Evolutionary conservation across 2,888 invertebrate genomes (phyloP).

Genomic region (Neoaliturus tenellus): DNA sequence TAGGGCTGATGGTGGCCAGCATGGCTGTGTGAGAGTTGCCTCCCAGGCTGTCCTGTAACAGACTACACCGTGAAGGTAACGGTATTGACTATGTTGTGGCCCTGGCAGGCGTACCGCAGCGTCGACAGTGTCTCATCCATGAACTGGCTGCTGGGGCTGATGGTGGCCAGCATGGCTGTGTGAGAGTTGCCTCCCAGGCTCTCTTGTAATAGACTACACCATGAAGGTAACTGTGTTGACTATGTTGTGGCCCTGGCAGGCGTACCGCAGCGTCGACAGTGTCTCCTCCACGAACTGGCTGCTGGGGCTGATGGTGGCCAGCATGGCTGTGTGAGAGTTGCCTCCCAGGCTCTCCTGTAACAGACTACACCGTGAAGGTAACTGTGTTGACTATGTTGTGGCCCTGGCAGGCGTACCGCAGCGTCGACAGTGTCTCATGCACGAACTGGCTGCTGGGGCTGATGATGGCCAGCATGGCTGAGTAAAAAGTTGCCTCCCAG

Average conservation of each 20-base stretch:
- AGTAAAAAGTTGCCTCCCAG: too few relatives aligned
- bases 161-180: slow-evolving; percentile 88
- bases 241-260: slow-evolving; percentile 85
- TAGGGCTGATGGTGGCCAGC: slow-evolving; percentile 89
- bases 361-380: neutral
- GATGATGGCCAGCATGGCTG: too few relatives aligned
- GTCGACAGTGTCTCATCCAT: slow-evolving; percentile 88
- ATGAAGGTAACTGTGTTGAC: slow-evolving; percentile 76
- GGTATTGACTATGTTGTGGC: too few relatives aligned
- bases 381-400: too few relatives aligned
- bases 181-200: slow-evolving; percentile 88
- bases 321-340: slow-evolving; percentile 87
- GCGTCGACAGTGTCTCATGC: too few relatives aligned
- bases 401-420: too few relatives aligned
- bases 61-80: too few relatives aligned
- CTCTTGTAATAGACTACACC: slow-evolving; percentile 74
- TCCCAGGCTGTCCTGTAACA: slow-evolving; percentile 82
- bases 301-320: slow-evolving; percentile 87
- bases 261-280: slow-evolving; percentile 85
- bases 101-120: slow-evolving; percentile 85
- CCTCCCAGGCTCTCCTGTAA: slow-evolving; percentile 86
- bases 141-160: slow-evolving; percentile 83
- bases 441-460: too few relatives aligned
- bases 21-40: slow-evolving; percentile 89
- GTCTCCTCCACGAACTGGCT: slow-evolving; percentile 84